Evolutionary conservation across 2,888 invertebrate species (phyloP).

Genomic region (Scrobipalpa atriplicella): DNA sequence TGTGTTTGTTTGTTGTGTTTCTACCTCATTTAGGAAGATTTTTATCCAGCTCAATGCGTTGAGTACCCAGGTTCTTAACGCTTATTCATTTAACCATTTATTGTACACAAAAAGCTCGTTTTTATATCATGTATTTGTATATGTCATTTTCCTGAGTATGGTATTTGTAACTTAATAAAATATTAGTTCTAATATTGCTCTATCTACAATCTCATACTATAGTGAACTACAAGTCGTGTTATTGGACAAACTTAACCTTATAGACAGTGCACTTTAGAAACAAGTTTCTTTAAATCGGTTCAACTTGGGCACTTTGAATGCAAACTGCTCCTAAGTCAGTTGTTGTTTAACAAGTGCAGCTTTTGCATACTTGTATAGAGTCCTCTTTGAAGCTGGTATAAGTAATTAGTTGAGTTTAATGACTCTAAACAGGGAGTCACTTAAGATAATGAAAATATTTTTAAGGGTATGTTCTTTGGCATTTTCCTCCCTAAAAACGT

Average conservation of each 20-base stretch:
- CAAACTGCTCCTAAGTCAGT: slow-evolving; percentile 31
- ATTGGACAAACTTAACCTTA: slow-evolving; percentile 21
- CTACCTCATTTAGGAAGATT: too few species aligned
- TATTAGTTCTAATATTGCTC: not conserved
- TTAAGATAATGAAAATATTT: not conserved
- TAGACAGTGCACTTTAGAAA: slow-evolving; percentile 21
- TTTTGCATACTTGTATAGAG: slow-evolving; percentile 35
- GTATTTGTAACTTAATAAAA: too few species aligned
- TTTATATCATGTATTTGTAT: too few species aligned
- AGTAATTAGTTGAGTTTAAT: not conserved
- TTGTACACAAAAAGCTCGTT: too few species aligned
- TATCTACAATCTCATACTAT: slow-evolving; percentile 12
- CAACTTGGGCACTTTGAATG: slow-evolving; percentile 32
- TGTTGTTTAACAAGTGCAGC: slow-evolving; percentile 36
- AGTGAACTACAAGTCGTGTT: slow-evolving; percentile 17
- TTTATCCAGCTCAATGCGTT: too few species aligned
- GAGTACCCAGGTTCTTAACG: too few species aligned
- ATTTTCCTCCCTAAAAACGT: too few species aligned
- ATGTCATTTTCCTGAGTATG: too few species aligned
- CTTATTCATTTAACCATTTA: too few species aligned
- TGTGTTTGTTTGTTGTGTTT: too few species aligned
- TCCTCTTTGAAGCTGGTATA: slow-evolving; percentile 16
- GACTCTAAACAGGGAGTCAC: not conserved
- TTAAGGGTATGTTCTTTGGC: too few species aligned
- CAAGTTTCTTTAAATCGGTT: slow-evolving; percentile 31